phyloP scores from a whole-genome alignment of 2,113 vertebrate genomes.

The Stegostoma tigrinum region DNA sequence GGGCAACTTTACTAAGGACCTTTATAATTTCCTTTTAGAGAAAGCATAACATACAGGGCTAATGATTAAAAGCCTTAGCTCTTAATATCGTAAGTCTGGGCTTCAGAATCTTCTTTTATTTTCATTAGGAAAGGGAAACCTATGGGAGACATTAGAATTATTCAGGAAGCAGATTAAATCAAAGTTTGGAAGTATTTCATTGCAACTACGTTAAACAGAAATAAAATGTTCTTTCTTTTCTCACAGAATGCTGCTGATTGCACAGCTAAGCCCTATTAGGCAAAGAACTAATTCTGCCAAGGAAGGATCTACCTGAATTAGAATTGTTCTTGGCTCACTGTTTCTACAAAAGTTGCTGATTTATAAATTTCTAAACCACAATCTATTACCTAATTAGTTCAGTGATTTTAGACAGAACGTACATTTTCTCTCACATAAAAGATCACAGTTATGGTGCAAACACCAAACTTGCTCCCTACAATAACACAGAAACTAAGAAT shows the following conservation, averaged over 20 bases:
- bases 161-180: background rate
- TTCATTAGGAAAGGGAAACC: background rate
- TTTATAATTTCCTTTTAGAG: background rate
- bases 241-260: background rate
- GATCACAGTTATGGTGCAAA: background rate
- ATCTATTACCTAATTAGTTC: background rate
- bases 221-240: background rate
- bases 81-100: background rate
- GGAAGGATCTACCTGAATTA: background rate
- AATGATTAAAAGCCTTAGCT: background rate
- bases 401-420: background rate
- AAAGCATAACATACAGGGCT: background rate
- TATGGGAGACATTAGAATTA: background rate
- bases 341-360: background rate
- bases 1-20: background rate
- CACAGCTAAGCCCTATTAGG: background rate
- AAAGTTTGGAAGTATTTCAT: background rate
- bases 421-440: background rate
- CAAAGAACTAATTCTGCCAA: constrained; percentile 15
- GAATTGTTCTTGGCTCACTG: constrained; percentile 17
- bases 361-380: background rate
- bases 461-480: background rate
- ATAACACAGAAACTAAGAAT: background rate
- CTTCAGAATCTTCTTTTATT: background rate
- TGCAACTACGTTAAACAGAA: background rate